Base-by-base conservation (phyloP, 37 sponge, comb jelly and placozoan species). In the Petrosia ficiformis region DNA sequence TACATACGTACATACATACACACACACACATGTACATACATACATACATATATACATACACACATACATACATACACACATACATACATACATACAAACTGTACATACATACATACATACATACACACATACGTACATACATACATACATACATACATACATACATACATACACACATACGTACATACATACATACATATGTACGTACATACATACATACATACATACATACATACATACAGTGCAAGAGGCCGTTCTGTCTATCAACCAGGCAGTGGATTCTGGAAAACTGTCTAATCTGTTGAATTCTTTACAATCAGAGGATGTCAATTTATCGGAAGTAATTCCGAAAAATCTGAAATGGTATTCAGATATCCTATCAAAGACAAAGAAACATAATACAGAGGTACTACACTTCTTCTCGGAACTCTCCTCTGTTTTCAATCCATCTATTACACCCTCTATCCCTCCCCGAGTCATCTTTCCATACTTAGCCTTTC, bases 361-460 rank as follows among this genome's bases (percentile, higher is more conserved):
- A 71, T 93, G 94, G 94, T 93, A 93, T 71, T 65, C 71, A 77
- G 89, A 93, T 37, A 71, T 93, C 0, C 73, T 93, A 21, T 59
- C 80, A 5, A 85, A 85, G 73, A 78, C 89, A 21, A 40, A 63
- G n/a, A 65, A 24, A 38, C 89, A 88, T 74, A 93, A 88, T 48
- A 70, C 72, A 44, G 87, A 90, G 65, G 44, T 56, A 19, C n/a
- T n/a, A n/a, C n/a, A n/a, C n/a, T n/a, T n/a, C n/a, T n/a, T n/a
- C n/a, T n/a, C n/a, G n/a, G n/a, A n/a, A n/a, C n/a, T n/a, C n/a
- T n/a, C n/a, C n/a, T n/a, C n/a, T n/a, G n/a, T n/a, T n/a, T n/a
- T n/a, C n/a, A n/a, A n/a, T n/a, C n/a, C n/a, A n/a, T n/a, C n/a
- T n/a, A n/a, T n/a, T n/a, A n/a, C n/a, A n/a, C n/a, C n/a, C n/a